Percentiles rank a stretch among this genome's conserved stretches.
These are phyloP conservation scores for Sander lucioperca DNA, from an alignment of 2,113 vertebrate genomes.

Conservation along the genomic window DNA sequence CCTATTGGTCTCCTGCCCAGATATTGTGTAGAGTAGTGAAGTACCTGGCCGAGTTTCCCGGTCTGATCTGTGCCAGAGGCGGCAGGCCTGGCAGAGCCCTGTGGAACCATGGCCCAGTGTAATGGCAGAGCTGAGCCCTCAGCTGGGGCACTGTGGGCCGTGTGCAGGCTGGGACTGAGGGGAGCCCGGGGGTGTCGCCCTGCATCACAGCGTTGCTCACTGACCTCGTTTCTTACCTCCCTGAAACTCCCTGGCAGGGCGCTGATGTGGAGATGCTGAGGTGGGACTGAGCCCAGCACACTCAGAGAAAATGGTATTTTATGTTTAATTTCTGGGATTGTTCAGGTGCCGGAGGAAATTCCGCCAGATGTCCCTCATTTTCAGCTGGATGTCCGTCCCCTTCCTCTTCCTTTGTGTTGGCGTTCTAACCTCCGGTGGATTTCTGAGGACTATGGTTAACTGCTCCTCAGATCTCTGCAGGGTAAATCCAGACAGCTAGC, in stretches of 20 bases:
- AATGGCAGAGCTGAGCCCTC: constrained; percentile 47
- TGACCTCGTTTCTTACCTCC: constrained; percentile 68
- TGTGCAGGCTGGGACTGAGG: constrained; percentile 50
- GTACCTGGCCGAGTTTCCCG: constrained; percentile 33
- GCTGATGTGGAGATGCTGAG: constrained; percentile 29
- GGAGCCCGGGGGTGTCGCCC: constrained; percentile 61
- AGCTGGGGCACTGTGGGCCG: constrained; percentile 52
- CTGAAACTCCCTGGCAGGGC: constrained; percentile 34
- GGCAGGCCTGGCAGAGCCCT: constrained; percentile 17
- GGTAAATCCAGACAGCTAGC: too few species aligned
- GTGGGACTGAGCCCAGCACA: not conserved
- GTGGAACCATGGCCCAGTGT: constrained; percentile 42
- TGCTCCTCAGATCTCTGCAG: too few species aligned
- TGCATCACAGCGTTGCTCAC: constrained; percentile 65
- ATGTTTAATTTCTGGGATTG: not conserved
- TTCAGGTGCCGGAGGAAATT: too few species aligned
- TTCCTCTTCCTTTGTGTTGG: too few species aligned
- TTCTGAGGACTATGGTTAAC: too few species aligned
- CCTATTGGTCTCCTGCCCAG: constrained; percentile 21
- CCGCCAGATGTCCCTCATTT: too few species aligned
- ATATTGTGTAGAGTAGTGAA: not conserved
- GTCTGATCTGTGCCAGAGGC: constrained; percentile 34
- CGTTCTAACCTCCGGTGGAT: too few species aligned
- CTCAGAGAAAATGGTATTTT: constrained; percentile 22
- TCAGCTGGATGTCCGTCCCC: too few species aligned